Base-by-base conservation (phyloP, 1,140 invertebrate genomes). In the Bombus sylvicola region DNA sequence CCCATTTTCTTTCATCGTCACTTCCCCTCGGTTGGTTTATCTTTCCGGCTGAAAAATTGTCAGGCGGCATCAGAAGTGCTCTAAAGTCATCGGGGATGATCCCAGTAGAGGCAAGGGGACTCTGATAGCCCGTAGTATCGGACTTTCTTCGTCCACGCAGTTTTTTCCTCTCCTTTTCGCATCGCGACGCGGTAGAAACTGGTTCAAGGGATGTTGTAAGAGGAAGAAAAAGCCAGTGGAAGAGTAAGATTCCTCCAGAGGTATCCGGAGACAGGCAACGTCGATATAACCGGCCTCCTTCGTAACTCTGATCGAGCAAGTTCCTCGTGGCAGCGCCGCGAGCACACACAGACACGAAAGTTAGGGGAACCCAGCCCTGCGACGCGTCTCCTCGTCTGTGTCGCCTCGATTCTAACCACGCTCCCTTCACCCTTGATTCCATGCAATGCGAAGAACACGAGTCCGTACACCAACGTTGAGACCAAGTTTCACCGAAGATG, bases 261-360 rank as follows among this genome's bases (percentile, higher is more conserved):
- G 78, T 89, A 89, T 89, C 77, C 69, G 57, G 34, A 69, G 78
- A 73, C 81, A 74, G 78, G 57, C 74, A 82, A 64, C 72, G 73
- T 69, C 86, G 83, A 83, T 84, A 86, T 88, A 88, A 87, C 88
- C 86, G 77, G 81, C 39, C 71, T 47, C 88, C 89, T 88, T 92
- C 85, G 81, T 79, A 93, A 93, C 93, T 93, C 92, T 93, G 93
- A 94, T 94, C 94, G 92, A 91, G 91, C 92, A 94, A 94, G 92
- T 94, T 94, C 90, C 91, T 90, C 87, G 69, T 78, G 74, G 84
- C 86, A 88, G 76, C 68, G 88, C 86, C 87, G 84, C 78, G 62
- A 82, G 85, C 74, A 34, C 89, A 92, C 88, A 91, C 89, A 78
- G 83, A 88, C 87, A 79, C 85, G 79, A 84, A 90, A 90, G 87